Conservation (phyloP, 2,797 vertebrate genomes). For the Cottoperca gobio region DNA sequence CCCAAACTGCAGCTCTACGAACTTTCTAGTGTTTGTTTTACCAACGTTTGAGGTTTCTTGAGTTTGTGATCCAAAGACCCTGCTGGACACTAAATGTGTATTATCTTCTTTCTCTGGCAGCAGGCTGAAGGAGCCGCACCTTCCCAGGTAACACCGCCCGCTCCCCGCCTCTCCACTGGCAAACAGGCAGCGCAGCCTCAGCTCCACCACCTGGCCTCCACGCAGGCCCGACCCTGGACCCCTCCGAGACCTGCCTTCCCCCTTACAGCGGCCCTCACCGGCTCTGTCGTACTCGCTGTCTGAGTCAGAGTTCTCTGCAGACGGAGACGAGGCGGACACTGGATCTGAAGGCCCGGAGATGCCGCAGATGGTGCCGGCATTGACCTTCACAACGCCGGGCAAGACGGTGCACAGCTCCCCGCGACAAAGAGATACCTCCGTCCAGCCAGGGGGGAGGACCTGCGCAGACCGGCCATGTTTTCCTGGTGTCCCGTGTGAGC, state of each 20-base stretch:
- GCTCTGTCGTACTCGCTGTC: conserved; percentile 58
- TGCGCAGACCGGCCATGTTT: conserved; percentile 80
- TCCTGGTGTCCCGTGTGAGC: conserved; percentile 76
- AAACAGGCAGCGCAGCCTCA: conserved; percentile 40
- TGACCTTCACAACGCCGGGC: conserved; percentile 24
- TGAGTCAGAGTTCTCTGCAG: conserved; percentile 58
- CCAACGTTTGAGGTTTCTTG: too few relatives aligned
- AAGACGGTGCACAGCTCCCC: neutral
- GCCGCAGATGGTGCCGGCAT: neutral
- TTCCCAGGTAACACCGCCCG: conserved; percentile 20
- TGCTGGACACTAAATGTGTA: too few relatives aligned
- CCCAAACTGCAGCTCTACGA: too few relatives aligned
- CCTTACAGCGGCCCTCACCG: conserved; percentile 33
- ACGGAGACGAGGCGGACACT: conserved; percentile 22
- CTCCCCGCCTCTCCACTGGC: conserved; percentile 9
- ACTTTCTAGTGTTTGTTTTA: too few relatives aligned
- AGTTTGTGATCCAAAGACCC: too few relatives aligned
- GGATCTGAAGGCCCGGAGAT: conserved; percentile 8
- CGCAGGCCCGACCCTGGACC: conserved; percentile 49
- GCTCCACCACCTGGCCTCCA: neutral
- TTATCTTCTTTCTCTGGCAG: neutral
- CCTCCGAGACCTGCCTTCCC: conserved; percentile 51
- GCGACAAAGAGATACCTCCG: conserved; percentile 6
- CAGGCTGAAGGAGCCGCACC: conserved; percentile 18
- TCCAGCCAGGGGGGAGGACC: rapidly evolving